These are phyloP conservation scores for Euproctis similis DNA, from an alignment of 2,888 invertebrate species.

Conservation along the genomic window DNA sequence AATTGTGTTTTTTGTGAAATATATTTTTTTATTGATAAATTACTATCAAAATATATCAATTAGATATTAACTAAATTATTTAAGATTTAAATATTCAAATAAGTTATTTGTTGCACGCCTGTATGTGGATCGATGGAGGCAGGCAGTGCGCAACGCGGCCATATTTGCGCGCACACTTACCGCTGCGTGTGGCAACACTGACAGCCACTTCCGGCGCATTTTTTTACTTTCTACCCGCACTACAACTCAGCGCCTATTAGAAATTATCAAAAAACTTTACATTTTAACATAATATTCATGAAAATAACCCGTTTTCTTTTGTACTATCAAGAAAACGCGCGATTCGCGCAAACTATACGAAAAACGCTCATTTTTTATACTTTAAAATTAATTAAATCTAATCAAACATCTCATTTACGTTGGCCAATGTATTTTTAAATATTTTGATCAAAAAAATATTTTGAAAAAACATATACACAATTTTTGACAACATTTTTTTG, in stretches of 20 bases:
- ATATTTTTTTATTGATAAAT: too few relatives aligned
- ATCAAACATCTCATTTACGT: not conserved
- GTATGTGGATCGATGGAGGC: conserved; percentile 4
- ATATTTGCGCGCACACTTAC: conserved; percentile 37
- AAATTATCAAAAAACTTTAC: conserved; percentile 54
- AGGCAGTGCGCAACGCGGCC: conserved; percentile 8
- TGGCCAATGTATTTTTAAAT: not conserved
- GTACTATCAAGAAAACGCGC: conserved; percentile 23
- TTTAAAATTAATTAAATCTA: not conserved
- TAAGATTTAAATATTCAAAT: conserved; percentile 4
- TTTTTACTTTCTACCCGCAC: conserved; percentile 50
- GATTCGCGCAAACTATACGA: not conserved
- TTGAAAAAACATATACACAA: not conserved
- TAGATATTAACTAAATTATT: too few relatives aligned
- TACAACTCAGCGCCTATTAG: conserved; percentile 66
- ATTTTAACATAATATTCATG: conserved; percentile 41
- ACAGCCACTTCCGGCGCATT: conserved; percentile 44
- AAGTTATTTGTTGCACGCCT: conserved; percentile 5
- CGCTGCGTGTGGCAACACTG: conserved; percentile 62
- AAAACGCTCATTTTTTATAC: not conserved
- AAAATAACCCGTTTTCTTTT: conserved; percentile 39
- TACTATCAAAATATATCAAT: too few relatives aligned
- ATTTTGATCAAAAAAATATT: not conserved
- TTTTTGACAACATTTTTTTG: not conserved
- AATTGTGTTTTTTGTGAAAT: too few relatives aligned